Base-by-base conservation (phyloP, 2,888 invertebrate genomes). In the Callosobruchus maculatus region DNA sequence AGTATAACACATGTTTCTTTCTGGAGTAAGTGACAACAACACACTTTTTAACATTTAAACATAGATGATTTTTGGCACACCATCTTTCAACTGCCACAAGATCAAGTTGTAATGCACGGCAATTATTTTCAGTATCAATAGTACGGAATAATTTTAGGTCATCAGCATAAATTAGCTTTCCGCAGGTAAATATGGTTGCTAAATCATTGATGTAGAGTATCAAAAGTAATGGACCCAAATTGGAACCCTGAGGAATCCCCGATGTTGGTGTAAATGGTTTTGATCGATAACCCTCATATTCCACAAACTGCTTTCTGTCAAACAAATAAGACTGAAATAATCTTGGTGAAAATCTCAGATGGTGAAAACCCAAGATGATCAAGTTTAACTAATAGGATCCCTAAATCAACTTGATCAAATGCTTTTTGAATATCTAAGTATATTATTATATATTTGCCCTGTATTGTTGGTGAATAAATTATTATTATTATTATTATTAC, bases 371-470 rank as follows among this genome's bases (percentile, higher is more conserved):
- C 72, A 72, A 72, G 68, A 21, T 30, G 49, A 69, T 26, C 49
- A 49, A 72, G 18, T 69, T 69, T 68, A 2, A n/a, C 21, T 18
- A 69, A n/a, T 9, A 70, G 69, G 21, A 72, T 72, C n/a, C 67
- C 7, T 18, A 72, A 22, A 67, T 72, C 72, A 18, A 67, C 67
- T 20, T 72, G 75, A 75, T 80, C 78, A 76, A 80, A 81, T 1
- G 77, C 78, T 68, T 80, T 79, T 66, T 74, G 69, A 69, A 80
- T 75, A 69, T 80, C 80, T 18, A 73, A 74, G 22, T 77, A 78
- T 70, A 78, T 72, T n/a, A n/a, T n/a, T n/a, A n/a, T n/a, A n/a
- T n/a, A n/a, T n/a, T n/a, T n/a, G n/a, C n/a, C n/a, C n/a, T n/a
- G n/a, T n/a, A n/a, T n/a, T n/a, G n/a, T n/a, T n/a, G n/a, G n/a